Conservation (phyloP, 2,888 invertebrate genomes). For the Leucophenga montana region DNA sequence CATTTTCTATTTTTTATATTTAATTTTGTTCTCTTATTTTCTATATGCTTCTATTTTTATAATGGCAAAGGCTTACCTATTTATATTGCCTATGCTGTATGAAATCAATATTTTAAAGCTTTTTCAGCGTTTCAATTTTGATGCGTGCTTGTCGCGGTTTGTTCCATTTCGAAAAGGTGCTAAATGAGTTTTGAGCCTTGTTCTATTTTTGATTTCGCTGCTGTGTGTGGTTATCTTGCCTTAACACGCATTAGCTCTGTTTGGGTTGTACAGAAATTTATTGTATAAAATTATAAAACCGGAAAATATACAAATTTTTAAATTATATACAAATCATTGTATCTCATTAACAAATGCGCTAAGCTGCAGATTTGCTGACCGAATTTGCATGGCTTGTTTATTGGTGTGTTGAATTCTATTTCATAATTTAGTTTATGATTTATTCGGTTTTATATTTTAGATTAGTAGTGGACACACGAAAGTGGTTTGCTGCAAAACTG, state of each 20-base stretch:
- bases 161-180: background rate
- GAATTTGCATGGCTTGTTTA: too few species aligned
- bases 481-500: too few species aligned
- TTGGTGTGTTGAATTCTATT: too few species aligned
- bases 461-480: too few species aligned
- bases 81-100: slow-evolving; percentile 31
- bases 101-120: slow-evolving; percentile 63
- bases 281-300: too few species aligned
- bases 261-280: background rate
- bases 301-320: background rate
- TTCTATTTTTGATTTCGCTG: background rate
- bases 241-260: background rate
- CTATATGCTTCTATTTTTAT: slow-evolving; percentile 36
- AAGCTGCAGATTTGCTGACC: background rate
- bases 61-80: slow-evolving; percentile 21
- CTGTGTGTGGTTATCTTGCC: background rate
- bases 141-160: background rate
- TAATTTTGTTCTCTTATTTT: slow-evolving; percentile 45
- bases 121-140: slow-evolving; percentile 20
- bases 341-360: background rate
- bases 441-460: too few species aligned
- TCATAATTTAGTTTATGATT: too few species aligned
- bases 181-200: background rate
- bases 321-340: background rate
- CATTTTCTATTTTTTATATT: slow-evolving; percentile 33